A percentile compares a stretch with the other conserved stretches of the same genome.
Conservation (phyloP, 2,888 invertebrate species). For the Athetis lepigone region DNA sequence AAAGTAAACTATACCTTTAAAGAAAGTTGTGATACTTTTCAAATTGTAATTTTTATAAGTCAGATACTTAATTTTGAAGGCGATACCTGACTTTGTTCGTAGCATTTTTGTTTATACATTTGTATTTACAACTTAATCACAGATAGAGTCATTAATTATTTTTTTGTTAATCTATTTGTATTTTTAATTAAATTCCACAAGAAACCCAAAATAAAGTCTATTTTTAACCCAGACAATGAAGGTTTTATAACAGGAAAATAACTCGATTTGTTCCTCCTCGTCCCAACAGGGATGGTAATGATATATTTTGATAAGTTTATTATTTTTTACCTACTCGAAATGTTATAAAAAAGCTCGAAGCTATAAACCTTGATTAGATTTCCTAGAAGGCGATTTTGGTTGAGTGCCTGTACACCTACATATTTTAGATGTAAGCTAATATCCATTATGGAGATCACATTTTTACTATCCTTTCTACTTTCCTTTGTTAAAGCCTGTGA, state of each 20-base stretch:
- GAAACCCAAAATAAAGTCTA: too few relatives aligned
- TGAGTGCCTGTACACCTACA: constrained; percentile 13
- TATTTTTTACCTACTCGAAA: constrained; percentile 34
- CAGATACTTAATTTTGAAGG: too few relatives aligned
- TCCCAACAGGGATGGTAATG: constrained; percentile 17
- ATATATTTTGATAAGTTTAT: constrained; percentile 30
- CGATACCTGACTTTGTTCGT: too few relatives aligned
- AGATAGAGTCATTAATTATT: too few relatives aligned
- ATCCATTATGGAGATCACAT: constrained; percentile 12
- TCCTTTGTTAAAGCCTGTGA: constrained; percentile 13
- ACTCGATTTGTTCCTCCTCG: constrained; percentile 11
- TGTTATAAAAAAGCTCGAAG: constrained; percentile 27
- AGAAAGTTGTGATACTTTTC: too few relatives aligned
- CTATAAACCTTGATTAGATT: constrained; percentile 43
- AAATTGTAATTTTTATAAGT: too few relatives aligned
- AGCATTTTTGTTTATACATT: too few relatives aligned
- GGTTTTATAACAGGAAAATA: constrained; percentile 28
- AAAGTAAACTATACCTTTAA: too few relatives aligned
- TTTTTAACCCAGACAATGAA: too few relatives aligned
- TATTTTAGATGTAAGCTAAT: constrained; percentile 17
- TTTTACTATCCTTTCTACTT: constrained; percentile 18
- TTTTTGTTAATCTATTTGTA: too few relatives aligned
- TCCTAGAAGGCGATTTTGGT: constrained; percentile 24
- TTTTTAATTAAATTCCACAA: too few relatives aligned
- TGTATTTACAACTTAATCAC: too few relatives aligned